Conservation (phyloP, 2,888 invertebrate species). For the Leptopterna dolabrata region DNA sequence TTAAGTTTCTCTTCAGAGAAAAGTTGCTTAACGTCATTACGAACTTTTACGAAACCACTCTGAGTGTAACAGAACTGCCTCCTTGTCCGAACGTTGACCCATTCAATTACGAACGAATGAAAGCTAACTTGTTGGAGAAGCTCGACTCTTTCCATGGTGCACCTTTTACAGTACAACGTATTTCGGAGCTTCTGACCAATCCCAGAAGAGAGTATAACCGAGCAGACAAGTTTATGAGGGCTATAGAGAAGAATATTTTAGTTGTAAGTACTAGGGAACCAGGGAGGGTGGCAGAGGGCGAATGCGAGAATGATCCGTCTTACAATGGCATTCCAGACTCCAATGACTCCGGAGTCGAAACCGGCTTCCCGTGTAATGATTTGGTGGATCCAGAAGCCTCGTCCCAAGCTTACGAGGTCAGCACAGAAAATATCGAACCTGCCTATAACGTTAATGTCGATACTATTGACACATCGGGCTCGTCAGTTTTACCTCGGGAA, state of each 20-base stretch:
- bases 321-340: constrained; percentile 61
- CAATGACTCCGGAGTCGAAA: constrained; percentile 50
- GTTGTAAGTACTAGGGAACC: constrained; percentile 77
- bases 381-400: constrained; percentile 51
- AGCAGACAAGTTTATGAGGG: constrained; percentile 96
- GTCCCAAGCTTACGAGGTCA: constrained; percentile 36
- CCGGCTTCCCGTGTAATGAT: constrained; percentile 56
- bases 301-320: constrained; percentile 58
- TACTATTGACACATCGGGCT: neutral
- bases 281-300: constrained; percentile 63
- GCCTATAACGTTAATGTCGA: constrained; percentile 4
- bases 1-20: constrained; percentile 88
- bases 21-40: constrained; percentile 88
- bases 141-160: constrained; percentile 88
- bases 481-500: neutral
- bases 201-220: constrained; percentile 95
- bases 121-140: constrained; percentile 82
- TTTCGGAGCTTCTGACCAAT: constrained; percentile 91
- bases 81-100: constrained; percentile 92
- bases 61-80: constrained; percentile 77
- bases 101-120: constrained; percentile 91
- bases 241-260: constrained; percentile 93
- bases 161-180: constrained; percentile 94
- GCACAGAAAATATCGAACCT: neutral
- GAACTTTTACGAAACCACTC: constrained; percentile 86